phyloP scores from a whole-genome alignment of 2,113 vertebrate species.

The Colius striatus region DNA sequence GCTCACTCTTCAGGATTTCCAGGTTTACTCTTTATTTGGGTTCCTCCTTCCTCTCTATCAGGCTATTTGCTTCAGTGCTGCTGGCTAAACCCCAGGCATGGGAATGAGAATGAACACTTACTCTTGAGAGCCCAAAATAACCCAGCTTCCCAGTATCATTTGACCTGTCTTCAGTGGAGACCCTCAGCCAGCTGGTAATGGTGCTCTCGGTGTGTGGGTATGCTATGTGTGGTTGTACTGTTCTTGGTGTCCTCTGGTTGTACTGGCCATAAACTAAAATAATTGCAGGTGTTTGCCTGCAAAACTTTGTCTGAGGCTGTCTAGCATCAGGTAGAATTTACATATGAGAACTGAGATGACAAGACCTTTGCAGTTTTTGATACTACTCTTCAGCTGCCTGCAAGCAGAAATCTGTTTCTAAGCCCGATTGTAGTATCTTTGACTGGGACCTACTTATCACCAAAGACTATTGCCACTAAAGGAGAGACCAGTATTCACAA shows the following conservation, averaged over 20 bases:
- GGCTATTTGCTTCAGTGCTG: not conserved
- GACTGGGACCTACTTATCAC: not conserved
- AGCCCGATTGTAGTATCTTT: not conserved
- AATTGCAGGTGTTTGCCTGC: not conserved
- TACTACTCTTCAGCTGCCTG: not conserved
- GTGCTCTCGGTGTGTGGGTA: no score
- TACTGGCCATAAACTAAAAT: not conserved
- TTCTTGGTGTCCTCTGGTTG: not conserved
- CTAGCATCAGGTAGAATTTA: not conserved
- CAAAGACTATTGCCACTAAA: not conserved
- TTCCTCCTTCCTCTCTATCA: not conserved
- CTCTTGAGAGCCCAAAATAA: not conserved
- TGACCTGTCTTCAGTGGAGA: not conserved
- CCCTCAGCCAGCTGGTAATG: not conserved
- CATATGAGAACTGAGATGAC: not conserved
- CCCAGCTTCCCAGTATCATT: accelerated
- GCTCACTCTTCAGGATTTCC: not conserved
- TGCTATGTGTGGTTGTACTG: no score
- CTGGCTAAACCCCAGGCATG: not conserved
- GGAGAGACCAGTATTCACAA: no score
- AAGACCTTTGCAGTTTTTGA: not conserved
- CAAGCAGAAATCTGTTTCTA: not conserved
- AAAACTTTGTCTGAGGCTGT: not conserved
- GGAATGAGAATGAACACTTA: not conserved
- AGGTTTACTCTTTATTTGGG: not conserved